These are phyloP conservation scores for Trichoplax adhaerens DNA, from an alignment of 37 sponge, comb jelly and placozoan genomes.

Conservation along the genomic window DNA sequence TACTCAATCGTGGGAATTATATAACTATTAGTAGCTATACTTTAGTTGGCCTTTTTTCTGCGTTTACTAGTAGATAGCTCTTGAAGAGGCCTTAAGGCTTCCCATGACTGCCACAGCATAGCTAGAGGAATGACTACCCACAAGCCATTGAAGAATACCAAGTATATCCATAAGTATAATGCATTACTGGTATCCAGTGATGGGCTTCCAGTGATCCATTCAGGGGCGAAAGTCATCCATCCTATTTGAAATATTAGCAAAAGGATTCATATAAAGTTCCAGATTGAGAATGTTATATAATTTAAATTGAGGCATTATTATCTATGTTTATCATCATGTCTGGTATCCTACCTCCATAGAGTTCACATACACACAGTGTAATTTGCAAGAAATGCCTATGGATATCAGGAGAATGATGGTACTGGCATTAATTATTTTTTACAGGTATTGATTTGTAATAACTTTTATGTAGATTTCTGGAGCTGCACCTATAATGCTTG, in stretches of 20 bases:
- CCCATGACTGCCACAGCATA: constrained; percentile 36
- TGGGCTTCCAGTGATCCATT: constrained; percentile 54
- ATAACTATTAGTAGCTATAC: too few relatives aligned
- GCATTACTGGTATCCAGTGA: constrained; percentile 31
- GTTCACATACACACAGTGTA: constrained; percentile 37
- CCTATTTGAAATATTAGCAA: constrained; percentile 5
- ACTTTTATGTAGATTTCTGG: too few relatives aligned
- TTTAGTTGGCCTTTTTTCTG: too few relatives aligned
- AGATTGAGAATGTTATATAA: neutral
- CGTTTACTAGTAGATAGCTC: too few relatives aligned
- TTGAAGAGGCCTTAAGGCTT: neutral
- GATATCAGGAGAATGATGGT: neutral
- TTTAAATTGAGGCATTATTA: neutral
- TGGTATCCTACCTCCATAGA: constrained; percentile 44
- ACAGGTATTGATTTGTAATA: too few relatives aligned
- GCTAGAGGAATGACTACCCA: constrained; percentile 45
- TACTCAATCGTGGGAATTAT: too few relatives aligned
- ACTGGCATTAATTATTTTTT: too few relatives aligned
- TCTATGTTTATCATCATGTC: neutral
- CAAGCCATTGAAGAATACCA: constrained; percentile 53
- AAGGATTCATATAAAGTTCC: neutral
- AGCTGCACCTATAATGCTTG: constrained; percentile 26
- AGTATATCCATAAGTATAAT: constrained; percentile 47
- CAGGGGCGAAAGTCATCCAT: constrained; percentile 65
- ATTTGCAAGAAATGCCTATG: constrained; percentile 47